Evolutionary conservation across 2,888 invertebrate genomes (phyloP).

Genomic region (Branchinecta sandiegonensis): DNA sequence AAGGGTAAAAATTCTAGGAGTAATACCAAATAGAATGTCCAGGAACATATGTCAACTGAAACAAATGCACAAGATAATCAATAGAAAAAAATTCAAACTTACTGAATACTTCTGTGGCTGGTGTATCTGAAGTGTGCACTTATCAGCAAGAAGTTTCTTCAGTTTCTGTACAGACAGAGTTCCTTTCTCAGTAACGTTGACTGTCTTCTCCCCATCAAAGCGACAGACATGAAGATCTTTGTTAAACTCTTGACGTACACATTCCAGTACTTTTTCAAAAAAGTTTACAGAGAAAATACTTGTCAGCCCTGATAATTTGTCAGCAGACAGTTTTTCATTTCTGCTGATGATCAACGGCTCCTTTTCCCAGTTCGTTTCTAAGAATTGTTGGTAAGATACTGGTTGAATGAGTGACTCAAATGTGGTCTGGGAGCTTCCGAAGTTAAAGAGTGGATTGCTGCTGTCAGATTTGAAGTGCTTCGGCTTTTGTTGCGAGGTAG

Average conservation of each 20-base stretch:
- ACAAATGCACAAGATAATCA: not conserved
- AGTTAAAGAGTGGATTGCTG: not conserved
- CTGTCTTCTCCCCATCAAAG: constrained; percentile 23
- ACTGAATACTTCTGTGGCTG: constrained; percentile 26
- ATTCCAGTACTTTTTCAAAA: constrained; percentile 19
- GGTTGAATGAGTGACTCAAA: constrained; percentile 12
- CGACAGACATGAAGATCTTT: constrained; percentile 25
- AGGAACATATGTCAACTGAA: too few species aligned
- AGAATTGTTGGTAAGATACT: not conserved
- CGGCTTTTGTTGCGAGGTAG: too few species aligned
- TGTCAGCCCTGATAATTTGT: not conserved
- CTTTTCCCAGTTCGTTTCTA: not conserved
- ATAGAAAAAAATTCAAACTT: not conserved
- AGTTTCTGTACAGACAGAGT: constrained; percentile 23
- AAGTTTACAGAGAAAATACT: constrained; percentile 23
- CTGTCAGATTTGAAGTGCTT: not conserved
- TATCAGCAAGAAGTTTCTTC: constrained; percentile 24
- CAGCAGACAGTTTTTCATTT: not conserved
- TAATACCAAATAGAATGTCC: too few species aligned
- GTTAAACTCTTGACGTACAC: constrained; percentile 23
- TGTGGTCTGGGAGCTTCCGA: not conserved
- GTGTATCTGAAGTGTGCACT: constrained; percentile 26
- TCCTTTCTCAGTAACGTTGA: constrained; percentile 22
- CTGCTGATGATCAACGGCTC: not conserved
- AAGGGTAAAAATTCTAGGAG: too few species aligned